Percentiles rank a stretch among this genome's conserved stretches.
Conservation (phyloP, 1,140 invertebrate species). For the Trissolcus basalis region DNA sequence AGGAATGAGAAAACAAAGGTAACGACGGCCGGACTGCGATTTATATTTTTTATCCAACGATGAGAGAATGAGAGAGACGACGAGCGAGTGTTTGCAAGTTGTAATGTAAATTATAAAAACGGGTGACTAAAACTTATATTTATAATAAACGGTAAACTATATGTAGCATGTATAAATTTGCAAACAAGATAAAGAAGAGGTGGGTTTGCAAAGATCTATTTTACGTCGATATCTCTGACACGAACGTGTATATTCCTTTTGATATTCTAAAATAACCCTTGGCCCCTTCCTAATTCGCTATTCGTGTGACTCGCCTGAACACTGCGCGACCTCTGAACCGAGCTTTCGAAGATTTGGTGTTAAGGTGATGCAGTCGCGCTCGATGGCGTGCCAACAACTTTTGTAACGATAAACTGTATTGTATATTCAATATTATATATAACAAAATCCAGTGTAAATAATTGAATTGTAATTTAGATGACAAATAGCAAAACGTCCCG, state of each 20-base stretch:
- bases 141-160: constrained; percentile 44
- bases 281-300: constrained; percentile 45
- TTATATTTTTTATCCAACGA: constrained; percentile 53
- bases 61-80: constrained; percentile 8
- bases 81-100: constrained; percentile 22
- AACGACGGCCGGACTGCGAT: constrained; percentile 31
- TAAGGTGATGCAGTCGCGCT: constrained; percentile 13
- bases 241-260: constrained; percentile 62
- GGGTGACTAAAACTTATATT: constrained; percentile 46
- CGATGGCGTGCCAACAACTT: constrained; percentile 10
- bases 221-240: constrained; percentile 52
- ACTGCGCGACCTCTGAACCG: neutral
- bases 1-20: constrained; percentile 18
- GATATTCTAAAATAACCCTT: constrained; percentile 67
- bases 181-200: constrained; percentile 13
- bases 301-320: neutral
- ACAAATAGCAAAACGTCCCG: constrained; percentile 26
- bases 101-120: constrained; percentile 9
- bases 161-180: constrained; percentile 41
- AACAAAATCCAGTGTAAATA: constrained; percentile 48
- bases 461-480: constrained; percentile 42
- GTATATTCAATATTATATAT: constrained; percentile 39
- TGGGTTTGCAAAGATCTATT: constrained; percentile 59
- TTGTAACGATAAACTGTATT: constrained; percentile 46
- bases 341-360: neutral